These are phyloP conservation scores for Salminus brasiliensis DNA, from an alignment of 2,113 vertebrate genomes.

Conservation along the genomic window DNA sequence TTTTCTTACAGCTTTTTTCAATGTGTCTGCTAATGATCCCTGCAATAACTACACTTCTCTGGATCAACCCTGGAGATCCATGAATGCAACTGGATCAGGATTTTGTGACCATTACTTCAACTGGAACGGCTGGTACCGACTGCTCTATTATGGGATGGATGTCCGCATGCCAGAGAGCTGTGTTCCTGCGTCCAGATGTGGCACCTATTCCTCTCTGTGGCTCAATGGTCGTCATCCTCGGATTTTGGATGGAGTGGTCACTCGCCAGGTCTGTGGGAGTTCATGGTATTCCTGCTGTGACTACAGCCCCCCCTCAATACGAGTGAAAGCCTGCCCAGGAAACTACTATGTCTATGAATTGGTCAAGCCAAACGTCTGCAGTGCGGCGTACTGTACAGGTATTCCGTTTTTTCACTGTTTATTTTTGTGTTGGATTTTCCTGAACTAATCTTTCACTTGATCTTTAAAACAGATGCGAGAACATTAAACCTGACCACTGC, in stretches of 20 bases:
- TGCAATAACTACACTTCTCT: slow-evolving; percentile 1
- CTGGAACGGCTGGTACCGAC: too few species aligned
- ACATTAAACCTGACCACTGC: not conserved
- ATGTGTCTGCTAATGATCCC: not conserved
- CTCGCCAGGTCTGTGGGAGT: not conserved
- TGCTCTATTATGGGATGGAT: too few species aligned
- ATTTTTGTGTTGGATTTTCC: not conserved
- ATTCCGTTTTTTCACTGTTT: not conserved
- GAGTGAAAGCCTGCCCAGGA: not conserved
- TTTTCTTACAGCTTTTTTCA: not conserved
- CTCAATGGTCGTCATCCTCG: too few species aligned
- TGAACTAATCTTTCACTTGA: not conserved
- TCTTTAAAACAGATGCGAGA: not conserved
- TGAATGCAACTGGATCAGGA: too few species aligned
- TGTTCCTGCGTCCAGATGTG: too few species aligned
- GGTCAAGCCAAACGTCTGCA: too few species aligned
- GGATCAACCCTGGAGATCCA: not conserved
- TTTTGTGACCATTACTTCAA: too few species aligned
- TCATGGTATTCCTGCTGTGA: not conserved
- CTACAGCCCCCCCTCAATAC: not conserved
- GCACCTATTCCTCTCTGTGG: too few species aligned
- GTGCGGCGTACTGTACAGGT: not conserved
- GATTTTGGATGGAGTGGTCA: too few species aligned
- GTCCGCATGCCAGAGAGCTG: too few species aligned
- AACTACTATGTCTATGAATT: not conserved